Evolutionary conservation across 2,113 vertebrate species (phyloP).

Genomic region (Hemiscyllium ocellatum): DNA sequence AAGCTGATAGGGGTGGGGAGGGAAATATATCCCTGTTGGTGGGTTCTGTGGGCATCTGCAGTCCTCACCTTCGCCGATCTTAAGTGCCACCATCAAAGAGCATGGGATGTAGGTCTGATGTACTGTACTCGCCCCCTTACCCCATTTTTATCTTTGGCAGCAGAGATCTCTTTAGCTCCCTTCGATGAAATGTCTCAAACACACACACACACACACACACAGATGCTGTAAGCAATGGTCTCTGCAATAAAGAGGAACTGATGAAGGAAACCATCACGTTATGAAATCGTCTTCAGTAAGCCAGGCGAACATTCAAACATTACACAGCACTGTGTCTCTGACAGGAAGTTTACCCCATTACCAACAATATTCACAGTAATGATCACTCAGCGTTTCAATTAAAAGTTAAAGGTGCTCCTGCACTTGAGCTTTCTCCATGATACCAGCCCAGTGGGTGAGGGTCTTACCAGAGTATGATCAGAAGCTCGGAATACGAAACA

Average conservation of each 20-base stretch:
- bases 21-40: no score
- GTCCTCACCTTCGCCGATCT: no score
- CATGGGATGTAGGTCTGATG: no score
- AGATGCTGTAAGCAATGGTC: not conserved
- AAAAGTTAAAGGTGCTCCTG: not conserved
- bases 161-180: no score
- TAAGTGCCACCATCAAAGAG: no score
- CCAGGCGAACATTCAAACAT: not conserved
- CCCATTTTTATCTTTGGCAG: no score
- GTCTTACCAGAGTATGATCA: constrained; percentile 80
- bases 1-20: no score
- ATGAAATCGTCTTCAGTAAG: not conserved
- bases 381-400: no score
- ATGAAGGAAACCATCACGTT: not conserved
- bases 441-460: not conserved
- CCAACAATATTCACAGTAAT: not conserved
- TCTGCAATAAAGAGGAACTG: not conserved
- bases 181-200: not conserved
- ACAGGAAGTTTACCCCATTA: no score
- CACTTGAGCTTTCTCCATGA: not conserved
- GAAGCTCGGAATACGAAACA: constrained; percentile 86
- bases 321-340: not conserved
- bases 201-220: not conserved
- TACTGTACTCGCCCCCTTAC: not conserved
- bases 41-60: no score